Evolutionary conservation across 1,140 invertebrate species (phyloP).

Genomic region (Eubasilissa regina): DNA sequence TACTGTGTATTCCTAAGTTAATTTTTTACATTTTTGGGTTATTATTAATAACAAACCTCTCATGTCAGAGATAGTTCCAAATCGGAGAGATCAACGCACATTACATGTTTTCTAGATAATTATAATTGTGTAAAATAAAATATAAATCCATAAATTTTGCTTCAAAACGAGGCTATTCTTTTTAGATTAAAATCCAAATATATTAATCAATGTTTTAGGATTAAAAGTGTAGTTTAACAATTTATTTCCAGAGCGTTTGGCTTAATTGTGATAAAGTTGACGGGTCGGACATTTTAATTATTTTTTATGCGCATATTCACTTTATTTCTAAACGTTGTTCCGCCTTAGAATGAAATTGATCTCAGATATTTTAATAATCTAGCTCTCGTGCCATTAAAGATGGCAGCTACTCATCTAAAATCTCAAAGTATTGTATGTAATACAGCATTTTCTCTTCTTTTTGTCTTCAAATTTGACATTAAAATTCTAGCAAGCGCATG

Average conservation of each 20-base stretch:
- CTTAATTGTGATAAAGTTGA: neutral
- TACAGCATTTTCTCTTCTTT: no score
- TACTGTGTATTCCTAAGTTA: no score
- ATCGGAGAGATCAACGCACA: neutral
- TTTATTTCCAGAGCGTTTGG: neutral
- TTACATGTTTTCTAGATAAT: neutral
- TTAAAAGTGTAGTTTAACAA: neutral
- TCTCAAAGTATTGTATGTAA: no score
- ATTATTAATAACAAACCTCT: no score
- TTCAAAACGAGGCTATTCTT: slow-evolving; percentile 4
- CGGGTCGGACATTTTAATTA: neutral
- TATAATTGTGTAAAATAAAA: neutral
- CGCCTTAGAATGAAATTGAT: neutral
- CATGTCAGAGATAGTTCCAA: neutral
- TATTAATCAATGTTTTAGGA: slow-evolving; percentile 2
- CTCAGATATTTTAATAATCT: no score
- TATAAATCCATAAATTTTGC: neutral
- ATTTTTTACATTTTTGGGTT: no score
- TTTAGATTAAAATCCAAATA: neutral
- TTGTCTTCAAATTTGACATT: no score
- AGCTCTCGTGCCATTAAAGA: no score
- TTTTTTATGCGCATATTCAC: neutral
- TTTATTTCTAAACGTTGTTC: neutral
- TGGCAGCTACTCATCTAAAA: no score
- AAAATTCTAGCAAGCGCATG: no score